phyloP scores from a whole-genome alignment of 2,113 vertebrate genomes.

The Ciconia maguari region DNA sequence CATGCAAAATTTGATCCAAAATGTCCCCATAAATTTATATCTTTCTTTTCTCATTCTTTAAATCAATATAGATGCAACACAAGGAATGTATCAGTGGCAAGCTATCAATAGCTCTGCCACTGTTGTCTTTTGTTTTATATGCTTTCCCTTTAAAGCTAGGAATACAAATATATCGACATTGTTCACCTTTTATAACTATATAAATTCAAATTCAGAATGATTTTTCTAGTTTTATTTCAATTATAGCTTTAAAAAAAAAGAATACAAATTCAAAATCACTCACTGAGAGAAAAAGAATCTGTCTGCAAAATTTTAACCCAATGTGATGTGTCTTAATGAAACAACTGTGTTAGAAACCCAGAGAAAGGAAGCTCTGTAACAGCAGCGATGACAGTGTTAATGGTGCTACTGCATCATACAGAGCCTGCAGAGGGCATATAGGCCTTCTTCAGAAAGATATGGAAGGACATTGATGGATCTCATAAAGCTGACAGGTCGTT shows the following conservation, averaged over 20 bases:
- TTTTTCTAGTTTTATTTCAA: not conserved
- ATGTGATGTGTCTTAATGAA: not conserved
- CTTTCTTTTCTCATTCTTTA: slow-evolving; percentile 38
- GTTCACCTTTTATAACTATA: not conserved
- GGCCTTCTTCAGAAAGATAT: not conserved
- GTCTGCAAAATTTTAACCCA: not conserved
- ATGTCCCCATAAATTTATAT: slow-evolving; percentile 37
- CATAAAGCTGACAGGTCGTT: not conserved
- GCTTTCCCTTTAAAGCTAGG: not conserved
- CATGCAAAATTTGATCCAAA: slow-evolving; percentile 55
- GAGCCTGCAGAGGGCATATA: not conserved
- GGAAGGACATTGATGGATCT: not conserved
- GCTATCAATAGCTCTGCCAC: slow-evolving; percentile 1
- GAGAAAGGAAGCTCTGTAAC: not conserved
- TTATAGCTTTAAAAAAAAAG: not conserved
- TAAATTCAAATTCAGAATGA: not conserved
- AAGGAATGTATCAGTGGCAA: slow-evolving; percentile 43
- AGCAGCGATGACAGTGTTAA: not conserved
- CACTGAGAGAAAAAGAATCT: not conserved
- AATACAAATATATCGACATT: not conserved
- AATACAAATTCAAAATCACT: not conserved
- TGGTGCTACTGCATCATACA: not conserved
- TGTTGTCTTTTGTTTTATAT: not conserved
- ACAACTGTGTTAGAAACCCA: not conserved
- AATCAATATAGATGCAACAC: slow-evolving; percentile 45